Percentiles rank a stretch among this genome's conserved stretches.
Evolutionary conservation across 2,113 vertebrate genomes (phyloP).

Genomic region (Sylvilagus bachmani): DNA sequence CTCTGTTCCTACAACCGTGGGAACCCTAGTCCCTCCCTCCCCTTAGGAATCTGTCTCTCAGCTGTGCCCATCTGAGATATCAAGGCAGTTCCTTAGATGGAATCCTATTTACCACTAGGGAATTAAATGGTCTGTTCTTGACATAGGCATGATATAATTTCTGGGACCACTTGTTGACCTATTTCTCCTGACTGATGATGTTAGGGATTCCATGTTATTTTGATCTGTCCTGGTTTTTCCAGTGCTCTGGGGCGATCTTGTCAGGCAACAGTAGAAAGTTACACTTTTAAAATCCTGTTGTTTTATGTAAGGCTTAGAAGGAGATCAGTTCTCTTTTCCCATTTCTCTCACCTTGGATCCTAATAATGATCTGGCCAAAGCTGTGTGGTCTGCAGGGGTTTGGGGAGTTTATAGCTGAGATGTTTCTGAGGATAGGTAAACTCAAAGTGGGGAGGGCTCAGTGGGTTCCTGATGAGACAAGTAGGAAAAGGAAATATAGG

Average conservation of each 20-base stretch:
- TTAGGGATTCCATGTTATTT: constrained; percentile 49
- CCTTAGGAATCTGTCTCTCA: constrained; percentile 57
- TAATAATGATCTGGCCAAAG: not conserved
- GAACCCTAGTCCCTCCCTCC: constrained; percentile 52
- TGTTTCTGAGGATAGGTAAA: not conserved
- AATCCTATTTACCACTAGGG: constrained; percentile 40
- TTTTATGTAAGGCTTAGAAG: constrained; percentile 55
- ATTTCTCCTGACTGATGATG: constrained; percentile 56
- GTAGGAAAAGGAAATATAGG: constrained; percentile 50
- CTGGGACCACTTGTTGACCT: constrained; percentile 67
- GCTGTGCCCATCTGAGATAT: constrained; percentile 54
- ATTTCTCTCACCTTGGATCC: not conserved
- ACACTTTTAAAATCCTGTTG: constrained; percentile 48
- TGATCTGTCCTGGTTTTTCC: constrained; percentile 31
- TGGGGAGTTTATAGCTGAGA: not conserved
- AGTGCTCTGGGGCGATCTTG: not conserved
- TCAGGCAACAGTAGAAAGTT: constrained; percentile 34
- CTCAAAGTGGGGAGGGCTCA: not conserved
- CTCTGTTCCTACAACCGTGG: constrained; percentile 11
- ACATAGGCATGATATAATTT: constrained; percentile 28
- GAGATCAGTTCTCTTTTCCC: constrained; percentile 23
- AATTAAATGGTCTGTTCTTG: constrained; percentile 66
- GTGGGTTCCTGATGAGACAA: not conserved
- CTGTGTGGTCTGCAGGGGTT: not conserved
- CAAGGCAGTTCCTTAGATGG: constrained; percentile 56